phyloP scores from a whole-genome alignment of 35 echinoderm and acorn worm genomes.

The Lytechinus pictus region DNA sequence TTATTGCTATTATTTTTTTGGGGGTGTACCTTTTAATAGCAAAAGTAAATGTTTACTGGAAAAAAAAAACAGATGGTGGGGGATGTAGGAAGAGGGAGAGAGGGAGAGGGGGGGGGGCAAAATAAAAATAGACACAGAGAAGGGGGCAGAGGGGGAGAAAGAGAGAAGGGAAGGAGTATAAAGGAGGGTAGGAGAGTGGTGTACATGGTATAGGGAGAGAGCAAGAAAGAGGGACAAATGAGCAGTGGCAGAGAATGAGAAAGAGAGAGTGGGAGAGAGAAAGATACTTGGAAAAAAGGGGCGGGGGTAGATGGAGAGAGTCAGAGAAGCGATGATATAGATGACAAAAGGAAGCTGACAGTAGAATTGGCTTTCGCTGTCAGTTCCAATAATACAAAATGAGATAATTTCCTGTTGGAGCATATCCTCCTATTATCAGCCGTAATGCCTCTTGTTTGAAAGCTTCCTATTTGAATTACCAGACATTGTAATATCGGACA shows the following conservation, averaged over 20 bases:
- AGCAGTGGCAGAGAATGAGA: neutral
- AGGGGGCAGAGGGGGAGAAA: neutral
- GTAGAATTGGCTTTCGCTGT: slow-evolving; percentile 26
- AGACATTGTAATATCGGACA: neutral
- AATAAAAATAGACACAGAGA: neutral
- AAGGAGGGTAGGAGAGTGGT: neutral
- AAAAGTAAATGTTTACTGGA: too few species aligned
- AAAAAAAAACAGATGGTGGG: too few species aligned
- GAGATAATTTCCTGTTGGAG: neutral
- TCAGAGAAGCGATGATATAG: neutral
- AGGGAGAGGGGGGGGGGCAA: neutral
- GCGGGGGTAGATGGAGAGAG: neutral
- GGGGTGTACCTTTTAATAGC: too few species aligned
- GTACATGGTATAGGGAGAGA: too few species aligned
- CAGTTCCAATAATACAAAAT: slow-evolving; percentile 14
- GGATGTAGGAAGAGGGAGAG: too few species aligned
- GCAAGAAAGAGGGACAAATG: neutral
- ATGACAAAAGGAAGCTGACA: slow-evolving; percentile 27
- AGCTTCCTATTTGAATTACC: neutral
- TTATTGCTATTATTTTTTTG: too few species aligned
- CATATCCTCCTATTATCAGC: neutral
- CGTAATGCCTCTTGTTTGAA: neutral
- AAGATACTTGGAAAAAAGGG: neutral
- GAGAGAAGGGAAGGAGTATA: neutral
- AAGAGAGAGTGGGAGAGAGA: neutral